Evolutionary conservation across 64 coral and sea anemone species (phyloP).

Genomic region (Cladopsammia gracilis): DNA sequence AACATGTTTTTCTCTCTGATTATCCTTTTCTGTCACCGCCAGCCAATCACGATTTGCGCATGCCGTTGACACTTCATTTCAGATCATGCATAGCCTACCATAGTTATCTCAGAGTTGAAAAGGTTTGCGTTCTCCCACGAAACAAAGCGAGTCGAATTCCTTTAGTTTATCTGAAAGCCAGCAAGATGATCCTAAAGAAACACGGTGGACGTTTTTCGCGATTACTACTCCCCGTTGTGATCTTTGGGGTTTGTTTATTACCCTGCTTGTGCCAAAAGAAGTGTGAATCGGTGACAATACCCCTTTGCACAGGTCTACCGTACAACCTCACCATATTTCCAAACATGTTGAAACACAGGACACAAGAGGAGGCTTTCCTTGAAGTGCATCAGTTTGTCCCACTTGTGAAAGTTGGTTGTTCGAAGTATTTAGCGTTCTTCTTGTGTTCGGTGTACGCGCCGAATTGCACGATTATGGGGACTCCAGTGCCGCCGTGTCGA

Average conservation of each 20-base stretch:
- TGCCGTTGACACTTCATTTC: constrained; percentile 62
- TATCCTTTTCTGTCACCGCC: constrained; percentile 11
- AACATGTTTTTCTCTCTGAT: background rate
- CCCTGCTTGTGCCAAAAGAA: constrained; percentile 73
- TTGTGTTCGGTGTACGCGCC: constrained; percentile 93
- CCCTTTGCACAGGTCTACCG: constrained; percentile 77
- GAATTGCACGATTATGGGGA: constrained; percentile 80
- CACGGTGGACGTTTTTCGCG: background rate
- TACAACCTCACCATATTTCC: constrained; percentile 94
- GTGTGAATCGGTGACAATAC: constrained; percentile 89
- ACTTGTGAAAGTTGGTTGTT: constrained; percentile 86
- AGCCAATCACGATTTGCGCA: constrained; percentile 53
- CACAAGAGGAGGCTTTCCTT: constrained; percentile 87
- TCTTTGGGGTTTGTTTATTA: constrained; percentile 74
- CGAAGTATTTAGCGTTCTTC: constrained; percentile 89
- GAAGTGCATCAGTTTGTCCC: constrained; percentile 94
- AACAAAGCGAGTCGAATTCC: background rate
- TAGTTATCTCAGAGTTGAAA: background rate
- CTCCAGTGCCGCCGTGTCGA: constrained; percentile 83
- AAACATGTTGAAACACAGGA: constrained; percentile 87
- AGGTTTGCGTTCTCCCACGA: background rate
- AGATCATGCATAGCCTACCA: constrained; percentile 3
- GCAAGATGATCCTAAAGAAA: constrained; percentile 6
- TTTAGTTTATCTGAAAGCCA: background rate
- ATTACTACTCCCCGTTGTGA: constrained; percentile 51